Evolutionary conservation across 2,113 vertebrate species (phyloP).

Genomic region (Hippotragus niger): DNA sequence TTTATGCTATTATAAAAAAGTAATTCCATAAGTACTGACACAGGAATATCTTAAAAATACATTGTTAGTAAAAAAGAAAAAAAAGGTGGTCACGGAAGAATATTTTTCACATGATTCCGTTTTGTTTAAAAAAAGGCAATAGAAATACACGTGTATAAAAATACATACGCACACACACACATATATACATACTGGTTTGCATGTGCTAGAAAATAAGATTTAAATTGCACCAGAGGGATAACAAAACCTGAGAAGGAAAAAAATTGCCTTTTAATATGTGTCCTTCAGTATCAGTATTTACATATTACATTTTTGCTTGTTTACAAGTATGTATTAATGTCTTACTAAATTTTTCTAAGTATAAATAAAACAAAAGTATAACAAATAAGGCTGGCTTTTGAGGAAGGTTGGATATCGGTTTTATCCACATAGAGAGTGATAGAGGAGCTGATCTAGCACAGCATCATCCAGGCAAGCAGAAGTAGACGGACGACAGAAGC

Average conservation of each 20-base stretch:
- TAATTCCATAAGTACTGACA: background rate
- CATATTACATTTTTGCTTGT: background rate
- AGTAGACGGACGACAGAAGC: background rate
- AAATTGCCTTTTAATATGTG: background rate
- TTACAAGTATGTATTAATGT: background rate
- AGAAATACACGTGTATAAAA: background rate
- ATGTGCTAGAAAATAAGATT: background rate
- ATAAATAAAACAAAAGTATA: background rate
- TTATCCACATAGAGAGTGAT: background rate
- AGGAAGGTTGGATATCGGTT: background rate
- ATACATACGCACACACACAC: background rate
- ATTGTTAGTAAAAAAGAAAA: background rate
- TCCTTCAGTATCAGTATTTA: background rate
- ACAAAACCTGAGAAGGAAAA: background rate
- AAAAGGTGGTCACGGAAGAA: background rate
- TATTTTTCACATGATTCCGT: background rate
- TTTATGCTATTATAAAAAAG: background rate
- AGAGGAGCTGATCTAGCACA: background rate
- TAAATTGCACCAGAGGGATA: background rate
- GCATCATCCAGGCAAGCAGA: background rate
- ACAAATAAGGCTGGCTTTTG: background rate
- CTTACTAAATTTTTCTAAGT: background rate
- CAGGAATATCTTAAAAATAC: slow-evolving; percentile 25
- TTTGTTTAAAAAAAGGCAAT: background rate
- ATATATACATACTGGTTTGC: background rate